A percentile compares a stretch with the other conserved stretches of the same genome.
These are phyloP conservation scores for Cryptotermes secundus DNA, from an alignment of 1,140 invertebrate genomes.

Conservation along the genomic window DNA sequence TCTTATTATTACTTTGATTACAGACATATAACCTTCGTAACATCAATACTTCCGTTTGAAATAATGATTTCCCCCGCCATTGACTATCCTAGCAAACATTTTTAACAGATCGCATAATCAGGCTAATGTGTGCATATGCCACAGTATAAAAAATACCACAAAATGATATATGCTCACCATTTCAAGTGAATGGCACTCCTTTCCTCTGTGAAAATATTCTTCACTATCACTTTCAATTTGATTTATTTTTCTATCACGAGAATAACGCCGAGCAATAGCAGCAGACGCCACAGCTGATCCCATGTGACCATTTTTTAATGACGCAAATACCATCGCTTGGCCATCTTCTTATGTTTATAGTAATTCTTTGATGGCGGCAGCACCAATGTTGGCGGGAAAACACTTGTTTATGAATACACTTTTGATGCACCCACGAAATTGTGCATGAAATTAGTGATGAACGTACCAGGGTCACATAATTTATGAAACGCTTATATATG, in stretches of 20 bases:
- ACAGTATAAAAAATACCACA: background rate
- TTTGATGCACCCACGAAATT: too few relatives aligned
- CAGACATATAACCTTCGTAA: too few relatives aligned
- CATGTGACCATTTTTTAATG: background rate
- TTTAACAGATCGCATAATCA: background rate
- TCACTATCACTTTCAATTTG: background rate
- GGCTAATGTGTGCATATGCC: background rate
- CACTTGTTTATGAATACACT: background rate
- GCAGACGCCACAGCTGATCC: conserved; percentile 15
- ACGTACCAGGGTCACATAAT: too few relatives aligned
- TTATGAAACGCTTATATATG: too few relatives aligned
- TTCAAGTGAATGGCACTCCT: background rate
- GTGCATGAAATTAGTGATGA: too few relatives aligned
- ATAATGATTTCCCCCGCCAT: background rate
- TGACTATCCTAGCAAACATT: background rate
- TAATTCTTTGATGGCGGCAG: background rate
- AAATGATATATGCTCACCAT: background rate
- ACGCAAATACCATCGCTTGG: background rate
- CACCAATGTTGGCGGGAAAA: background rate
- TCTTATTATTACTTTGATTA: too few relatives aligned
- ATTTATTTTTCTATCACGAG: conserved; percentile 3
- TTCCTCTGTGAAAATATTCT: background rate
- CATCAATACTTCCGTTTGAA: background rate
- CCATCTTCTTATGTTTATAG: background rate
- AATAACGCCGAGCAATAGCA: background rate